Base-by-base conservation (phyloP, 64 coral and sea anemone genomes). In the Acropora tenuis region DNA sequence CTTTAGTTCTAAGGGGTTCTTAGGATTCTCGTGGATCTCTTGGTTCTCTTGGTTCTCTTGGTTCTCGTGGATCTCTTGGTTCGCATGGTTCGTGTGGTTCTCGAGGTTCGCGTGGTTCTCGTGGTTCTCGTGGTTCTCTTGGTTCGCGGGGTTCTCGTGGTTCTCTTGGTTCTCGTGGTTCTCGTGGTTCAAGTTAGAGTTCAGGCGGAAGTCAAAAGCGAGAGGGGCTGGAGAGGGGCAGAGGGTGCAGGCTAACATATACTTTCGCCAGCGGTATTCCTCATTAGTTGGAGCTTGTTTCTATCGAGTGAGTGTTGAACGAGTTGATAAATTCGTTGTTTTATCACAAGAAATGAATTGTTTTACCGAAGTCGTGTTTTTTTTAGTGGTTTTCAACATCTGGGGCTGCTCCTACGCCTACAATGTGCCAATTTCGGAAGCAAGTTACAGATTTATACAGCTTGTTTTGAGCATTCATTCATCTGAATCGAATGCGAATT, bases 41-140 rank as follows among this genome's bases (percentile, higher is more conserved):
- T 53, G 50, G 50, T 53, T 53, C 50, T 53, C 50, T 3, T 53
- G 50, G 50, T 83, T 52, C 53, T 84, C 48, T 41, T 50, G 53
- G 58, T 44, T 17, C 12, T 43, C 55, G 30, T 84, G 53, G 40
- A 12, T 47, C 82, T 46, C 78, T 76, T 89, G 88, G 76, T 89
- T 89, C 88, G 79, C 75, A 59, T 89, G 88, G 88, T 89, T 89
- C 88, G 30, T 89, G 58, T 89, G 74, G 50, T 60, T 89, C 75
- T 89, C 75, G 58, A 79, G 74, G 50, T 60, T 89, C 75, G 79
- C 75, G 40, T 47, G 4, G 42, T 47, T 77, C 42, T 15, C 16
- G 16, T 0, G 10, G 4, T 8, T 66, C 10, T 0, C 4, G 61
- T 12, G 16, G 10, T 8, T 30, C 30, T 30, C 30, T 30, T 30